A percentile compares a stretch with the other conserved stretches of the same genome.
phyloP scores from a whole-genome alignment of 2,113 vertebrate species.

The Eolophus roseicapilla region DNA sequence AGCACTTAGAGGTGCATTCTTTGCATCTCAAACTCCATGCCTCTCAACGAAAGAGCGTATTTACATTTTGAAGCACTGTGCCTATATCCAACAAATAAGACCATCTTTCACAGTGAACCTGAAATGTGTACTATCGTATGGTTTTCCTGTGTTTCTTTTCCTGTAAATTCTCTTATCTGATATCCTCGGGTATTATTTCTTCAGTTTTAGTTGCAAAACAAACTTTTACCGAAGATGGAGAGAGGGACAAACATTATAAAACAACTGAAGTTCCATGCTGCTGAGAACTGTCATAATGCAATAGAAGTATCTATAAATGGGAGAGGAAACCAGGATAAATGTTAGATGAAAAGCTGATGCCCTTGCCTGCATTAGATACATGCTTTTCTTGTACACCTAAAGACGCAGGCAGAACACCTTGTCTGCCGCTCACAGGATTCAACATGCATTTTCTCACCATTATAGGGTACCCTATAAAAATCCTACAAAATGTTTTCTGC shows the following conservation, averaged over 20 bases:
- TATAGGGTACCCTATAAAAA: background rate
- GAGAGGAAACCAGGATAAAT: background rate
- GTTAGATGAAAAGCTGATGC: background rate
- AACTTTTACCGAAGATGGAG: background rate
- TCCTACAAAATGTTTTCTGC: background rate
- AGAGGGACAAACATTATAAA: background rate
- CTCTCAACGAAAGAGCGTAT: background rate
- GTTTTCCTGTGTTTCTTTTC: background rate
- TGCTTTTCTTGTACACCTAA: background rate
- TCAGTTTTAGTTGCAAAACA: background rate
- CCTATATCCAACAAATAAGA: background rate
- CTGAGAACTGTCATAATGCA: background rate
- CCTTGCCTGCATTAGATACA: background rate
- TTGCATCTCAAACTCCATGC: background rate
- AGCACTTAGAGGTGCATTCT: background rate
- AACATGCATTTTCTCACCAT: background rate
- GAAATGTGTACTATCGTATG: background rate
- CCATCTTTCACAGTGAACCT: background rate
- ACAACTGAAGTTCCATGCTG: background rate
- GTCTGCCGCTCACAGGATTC: background rate
- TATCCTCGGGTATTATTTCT: background rate
- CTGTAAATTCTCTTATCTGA: background rate
- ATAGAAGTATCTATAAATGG: background rate
- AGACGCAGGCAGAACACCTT: background rate
- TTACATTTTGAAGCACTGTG: background rate